phyloP scores from a whole-genome alignment of 1,140 invertebrate species.

The Drosophila littoralis region DNA sequence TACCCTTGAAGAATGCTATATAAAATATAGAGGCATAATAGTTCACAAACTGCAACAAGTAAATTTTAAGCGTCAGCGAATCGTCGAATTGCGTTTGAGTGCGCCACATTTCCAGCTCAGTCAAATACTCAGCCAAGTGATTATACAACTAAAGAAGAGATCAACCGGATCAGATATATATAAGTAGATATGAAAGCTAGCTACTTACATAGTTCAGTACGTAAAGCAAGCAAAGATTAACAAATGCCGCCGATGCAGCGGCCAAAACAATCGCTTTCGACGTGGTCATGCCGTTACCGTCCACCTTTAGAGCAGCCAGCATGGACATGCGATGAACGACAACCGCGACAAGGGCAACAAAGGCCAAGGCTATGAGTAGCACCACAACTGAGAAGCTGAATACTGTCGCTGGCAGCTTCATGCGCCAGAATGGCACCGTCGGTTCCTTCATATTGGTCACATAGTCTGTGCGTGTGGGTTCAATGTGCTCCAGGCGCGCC shows the following conservation, averaged over 20 bases:
- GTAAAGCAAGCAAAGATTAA: conserved; percentile 94
- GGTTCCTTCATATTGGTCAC: conserved; percentile 93
- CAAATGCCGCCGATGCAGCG: conserved; percentile 92
- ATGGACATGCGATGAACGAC: conserved; percentile 96
- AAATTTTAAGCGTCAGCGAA: conserved; percentile 98
- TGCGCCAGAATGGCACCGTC: conserved; percentile 94
- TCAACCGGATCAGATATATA: neutral
- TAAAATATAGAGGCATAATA: conserved; percentile 99
- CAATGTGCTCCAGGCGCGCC: conserved; percentile 90
- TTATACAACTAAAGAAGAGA: conserved; percentile 90
- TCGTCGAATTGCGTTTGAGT: conserved; percentile 99
- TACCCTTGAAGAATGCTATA: conserved; percentile 99
- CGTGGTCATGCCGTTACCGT: conserved; percentile 87
- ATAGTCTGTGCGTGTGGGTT: conserved; percentile 86
- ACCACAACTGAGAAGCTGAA: conserved; percentile 94
- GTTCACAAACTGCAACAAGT: conserved; percentile 98
- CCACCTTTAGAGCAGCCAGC: conserved; percentile 89
- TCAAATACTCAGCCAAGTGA: conserved; percentile 95
- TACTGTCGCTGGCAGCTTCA: conserved; percentile 92
- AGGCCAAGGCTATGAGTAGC: conserved; percentile 91
- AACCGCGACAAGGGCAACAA: conserved; percentile 94
- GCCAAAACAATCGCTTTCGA: conserved; percentile 92
- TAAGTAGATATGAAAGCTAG: neutral
- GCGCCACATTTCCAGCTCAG: conserved; percentile 96
- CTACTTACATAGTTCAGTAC: conserved; percentile 92